Percentiles rank a stretch among this genome's conserved stretches.
Conservation (phyloP, 2,888 invertebrate species). For the Limnephilus marmoratus region DNA sequence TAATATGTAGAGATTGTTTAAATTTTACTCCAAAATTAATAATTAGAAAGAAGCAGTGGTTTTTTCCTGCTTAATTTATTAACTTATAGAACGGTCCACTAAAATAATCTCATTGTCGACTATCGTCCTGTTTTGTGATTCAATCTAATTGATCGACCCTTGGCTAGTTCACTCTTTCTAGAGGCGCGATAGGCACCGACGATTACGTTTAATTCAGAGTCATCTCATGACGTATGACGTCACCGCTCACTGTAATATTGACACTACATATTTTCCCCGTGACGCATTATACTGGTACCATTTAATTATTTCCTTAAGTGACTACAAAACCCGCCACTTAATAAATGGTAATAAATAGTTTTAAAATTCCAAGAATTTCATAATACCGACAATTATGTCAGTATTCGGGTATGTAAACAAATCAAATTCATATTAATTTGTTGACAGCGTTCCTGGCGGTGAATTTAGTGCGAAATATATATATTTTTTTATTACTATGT, state of each 20-base stretch:
- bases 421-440: neutral
- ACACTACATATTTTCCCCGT: neutral
- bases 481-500: neutral
- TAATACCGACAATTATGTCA: neutral
- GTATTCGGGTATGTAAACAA: neutral
- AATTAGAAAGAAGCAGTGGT: too few species aligned
- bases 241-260: neutral
- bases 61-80: too few species aligned
- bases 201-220: neutral
- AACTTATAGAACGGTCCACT: too few species aligned
- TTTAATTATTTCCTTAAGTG: neutral
- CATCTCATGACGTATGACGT: neutral
- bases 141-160: neutral
- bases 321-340: neutral
- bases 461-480: neutral
- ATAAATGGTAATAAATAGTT: neutral
- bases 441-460: neutral
- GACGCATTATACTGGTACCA: neutral
- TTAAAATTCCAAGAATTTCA: neutral
- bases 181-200: neutral
- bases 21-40: too few species aligned
- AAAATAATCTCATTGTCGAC: neutral
- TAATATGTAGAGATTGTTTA: too few species aligned
- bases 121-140: neutral
- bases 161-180: neutral